A percentile compares a stretch with the other conserved stretches of the same genome.
These are phyloP conservation scores for Falcaria lacertinaria DNA, from an alignment of 2,888 invertebrate species.

Conservation along the genomic window DNA sequence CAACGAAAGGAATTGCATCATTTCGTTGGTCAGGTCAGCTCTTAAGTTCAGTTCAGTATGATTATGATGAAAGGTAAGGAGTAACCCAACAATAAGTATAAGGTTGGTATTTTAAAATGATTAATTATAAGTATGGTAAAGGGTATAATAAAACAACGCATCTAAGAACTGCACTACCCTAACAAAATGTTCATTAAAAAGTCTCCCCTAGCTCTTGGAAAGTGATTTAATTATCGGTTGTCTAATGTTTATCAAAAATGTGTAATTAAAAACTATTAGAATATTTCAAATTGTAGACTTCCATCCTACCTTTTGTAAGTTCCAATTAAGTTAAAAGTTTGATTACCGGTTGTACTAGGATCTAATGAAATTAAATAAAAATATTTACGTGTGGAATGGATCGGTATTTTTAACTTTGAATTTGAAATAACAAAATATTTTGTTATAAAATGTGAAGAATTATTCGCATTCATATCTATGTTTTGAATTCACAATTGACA, in stretches of 20 bases:
- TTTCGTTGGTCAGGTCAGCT: no score
- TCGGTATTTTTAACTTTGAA: neutral
- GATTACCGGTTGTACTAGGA: conserved; percentile 51
- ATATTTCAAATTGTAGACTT: conserved; percentile 56
- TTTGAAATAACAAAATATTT: conserved; percentile 8
- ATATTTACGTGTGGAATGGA: conserved; percentile 8
- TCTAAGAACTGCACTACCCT: neutral
- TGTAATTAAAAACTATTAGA: conserved; percentile 75
- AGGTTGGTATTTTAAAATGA: neutral
- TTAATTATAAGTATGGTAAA: neutral
- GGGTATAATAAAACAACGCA: neutral
- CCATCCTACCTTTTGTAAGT: conserved; percentile 47
- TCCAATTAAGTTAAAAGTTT: conserved; percentile 68
- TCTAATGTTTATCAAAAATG: conserved; percentile 58
- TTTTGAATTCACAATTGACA: conserved; percentile 61
- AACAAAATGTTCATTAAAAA: conserved; percentile 1
- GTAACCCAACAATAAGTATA: neutral
- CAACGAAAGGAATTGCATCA: no score
- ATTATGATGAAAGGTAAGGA: neutral
- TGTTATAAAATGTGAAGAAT: conserved; percentile 19
- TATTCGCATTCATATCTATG: conserved; percentile 42
- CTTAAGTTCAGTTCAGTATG: neutral
- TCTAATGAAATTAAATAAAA: conserved; percentile 41
- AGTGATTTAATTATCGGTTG: conserved; percentile 68
- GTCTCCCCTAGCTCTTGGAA: conserved; percentile 39